These are phyloP conservation scores for Mystacornis crossleyi DNA, from an alignment of 2,113 vertebrate genomes.

Conservation along the genomic window DNA sequence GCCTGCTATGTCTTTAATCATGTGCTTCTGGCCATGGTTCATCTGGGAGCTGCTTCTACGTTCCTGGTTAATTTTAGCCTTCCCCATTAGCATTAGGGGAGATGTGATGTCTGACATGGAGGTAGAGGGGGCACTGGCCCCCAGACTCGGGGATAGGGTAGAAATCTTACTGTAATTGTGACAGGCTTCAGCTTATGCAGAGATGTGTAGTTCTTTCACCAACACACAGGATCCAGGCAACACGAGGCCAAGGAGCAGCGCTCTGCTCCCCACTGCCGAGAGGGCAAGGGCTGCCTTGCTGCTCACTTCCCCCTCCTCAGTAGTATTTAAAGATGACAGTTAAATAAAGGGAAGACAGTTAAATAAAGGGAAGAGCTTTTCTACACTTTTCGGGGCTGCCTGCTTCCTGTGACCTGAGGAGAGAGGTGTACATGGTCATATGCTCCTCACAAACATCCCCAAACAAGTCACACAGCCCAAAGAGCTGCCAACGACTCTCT, in stretches of 20 bases:
- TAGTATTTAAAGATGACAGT: not conserved
- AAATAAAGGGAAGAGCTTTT: not conserved
- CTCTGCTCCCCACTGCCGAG: not conserved
- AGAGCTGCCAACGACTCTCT: not conserved
- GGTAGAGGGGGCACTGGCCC: not conserved
- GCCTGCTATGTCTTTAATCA: conserved; percentile 44
- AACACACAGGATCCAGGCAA: not conserved
- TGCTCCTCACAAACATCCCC: not conserved
- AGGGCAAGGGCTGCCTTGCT: accelerated
- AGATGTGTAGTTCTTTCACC: not conserved
- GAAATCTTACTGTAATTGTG: not conserved
- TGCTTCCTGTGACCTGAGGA: not conserved
- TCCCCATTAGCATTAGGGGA: not conserved
- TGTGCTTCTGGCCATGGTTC: conserved; percentile 38
- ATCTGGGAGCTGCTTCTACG: not conserved
- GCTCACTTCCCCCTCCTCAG: no score
- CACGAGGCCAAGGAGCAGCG: not conserved
- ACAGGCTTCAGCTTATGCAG: not conserved
- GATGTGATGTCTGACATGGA: not conserved
- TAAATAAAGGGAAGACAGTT: not conserved
- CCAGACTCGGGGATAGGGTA: accelerated
- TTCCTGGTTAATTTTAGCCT: conserved; percentile 46
- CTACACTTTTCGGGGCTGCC: not conserved
- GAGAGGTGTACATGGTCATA: accelerated
- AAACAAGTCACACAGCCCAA: not conserved